Evolutionary conservation across 2,797 vertebrate species (phyloP).

Genomic region (Tolypeutes matacus): DNA sequence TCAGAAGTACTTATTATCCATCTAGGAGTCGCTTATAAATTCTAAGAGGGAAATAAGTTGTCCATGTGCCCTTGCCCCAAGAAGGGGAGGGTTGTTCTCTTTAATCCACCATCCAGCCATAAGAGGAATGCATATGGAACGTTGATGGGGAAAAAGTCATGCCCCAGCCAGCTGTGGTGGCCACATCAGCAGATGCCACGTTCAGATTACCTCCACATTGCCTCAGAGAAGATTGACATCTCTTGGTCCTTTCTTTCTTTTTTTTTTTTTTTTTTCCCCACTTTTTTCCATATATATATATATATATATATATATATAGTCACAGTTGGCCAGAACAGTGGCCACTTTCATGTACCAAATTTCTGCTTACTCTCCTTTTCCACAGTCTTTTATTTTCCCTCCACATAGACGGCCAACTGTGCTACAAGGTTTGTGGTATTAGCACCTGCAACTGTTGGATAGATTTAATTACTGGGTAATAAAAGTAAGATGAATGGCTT

Average conservation of each 20-base stretch:
- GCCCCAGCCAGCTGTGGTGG: neutral
- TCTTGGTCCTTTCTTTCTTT: conserved; percentile 14
- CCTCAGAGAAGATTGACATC: conserved; percentile 46
- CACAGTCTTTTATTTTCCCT: conserved; percentile 70
- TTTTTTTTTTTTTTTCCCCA: too few relatives aligned
- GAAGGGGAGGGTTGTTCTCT: conserved; percentile 23
- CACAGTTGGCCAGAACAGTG: conserved; percentile 68
- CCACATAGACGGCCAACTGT: conserved; percentile 40
- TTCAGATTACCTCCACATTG: conserved; percentile 45
- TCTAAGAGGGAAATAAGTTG: conserved; percentile 20
- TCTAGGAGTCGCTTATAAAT: neutral
- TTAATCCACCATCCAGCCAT: neutral
- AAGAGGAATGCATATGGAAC: conserved; percentile 26
- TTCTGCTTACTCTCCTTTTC: conserved; percentile 65
- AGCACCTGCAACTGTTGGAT: conserved; percentile 67
- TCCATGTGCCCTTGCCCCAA: neutral
- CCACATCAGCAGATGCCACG: conserved; percentile 27
- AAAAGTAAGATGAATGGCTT: conserved; percentile 29
- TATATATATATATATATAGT: too few relatives aligned
- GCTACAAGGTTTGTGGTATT: conserved; percentile 62
- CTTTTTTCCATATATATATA: too few relatives aligned
- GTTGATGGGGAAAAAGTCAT: conserved; percentile 18
- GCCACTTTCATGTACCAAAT: conserved; percentile 72
- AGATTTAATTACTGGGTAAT: conserved; percentile 44
- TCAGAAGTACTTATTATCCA: neutral